Percentiles rank a stretch among this genome's conserved stretches.
These are phyloP conservation scores for Ptilorrhoa leucosticta DNA, from an alignment of 2,113 vertebrate species.

Conservation along the genomic window DNA sequence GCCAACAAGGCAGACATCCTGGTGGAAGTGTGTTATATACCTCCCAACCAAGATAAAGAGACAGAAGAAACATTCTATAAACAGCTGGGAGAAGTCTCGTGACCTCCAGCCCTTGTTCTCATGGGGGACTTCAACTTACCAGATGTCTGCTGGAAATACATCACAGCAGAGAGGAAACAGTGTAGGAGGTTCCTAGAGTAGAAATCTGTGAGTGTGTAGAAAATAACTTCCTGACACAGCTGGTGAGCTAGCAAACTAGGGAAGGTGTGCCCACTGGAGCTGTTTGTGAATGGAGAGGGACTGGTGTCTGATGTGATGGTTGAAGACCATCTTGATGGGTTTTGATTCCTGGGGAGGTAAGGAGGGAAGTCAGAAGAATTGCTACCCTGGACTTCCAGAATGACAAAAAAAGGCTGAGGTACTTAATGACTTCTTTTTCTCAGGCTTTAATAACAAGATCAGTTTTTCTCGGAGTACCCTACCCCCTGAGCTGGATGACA, in stretches of 20 bases:
- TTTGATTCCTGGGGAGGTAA: neutral
- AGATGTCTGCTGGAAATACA: neutral
- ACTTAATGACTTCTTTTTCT: neutral
- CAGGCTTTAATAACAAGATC: neutral
- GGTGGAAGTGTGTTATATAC: neutral
- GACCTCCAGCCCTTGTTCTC: neutral
- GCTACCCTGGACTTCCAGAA: neutral
- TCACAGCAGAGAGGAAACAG: neutral
- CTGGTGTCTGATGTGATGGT: neutral
- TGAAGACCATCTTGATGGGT: neutral
- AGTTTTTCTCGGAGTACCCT: neutral
- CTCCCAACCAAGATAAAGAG: neutral
- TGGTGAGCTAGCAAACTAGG: neutral
- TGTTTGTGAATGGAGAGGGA: neutral
- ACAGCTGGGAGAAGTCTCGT: neutral
- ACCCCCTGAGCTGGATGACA: neutral
- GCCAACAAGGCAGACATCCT: neutral
- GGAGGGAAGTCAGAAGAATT: neutral
- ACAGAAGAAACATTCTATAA: neutral
- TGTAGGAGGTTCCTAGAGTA: neutral
- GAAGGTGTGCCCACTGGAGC: neutral
- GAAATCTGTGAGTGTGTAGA: too few relatives aligned
- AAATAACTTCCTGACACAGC: neutral
- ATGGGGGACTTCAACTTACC: neutral
- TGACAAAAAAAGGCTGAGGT: neutral